These are phyloP conservation scores for Drosophila ustulata DNA, from an alignment of 2,888 invertebrate genomes.

Conservation along the genomic window DNA sequence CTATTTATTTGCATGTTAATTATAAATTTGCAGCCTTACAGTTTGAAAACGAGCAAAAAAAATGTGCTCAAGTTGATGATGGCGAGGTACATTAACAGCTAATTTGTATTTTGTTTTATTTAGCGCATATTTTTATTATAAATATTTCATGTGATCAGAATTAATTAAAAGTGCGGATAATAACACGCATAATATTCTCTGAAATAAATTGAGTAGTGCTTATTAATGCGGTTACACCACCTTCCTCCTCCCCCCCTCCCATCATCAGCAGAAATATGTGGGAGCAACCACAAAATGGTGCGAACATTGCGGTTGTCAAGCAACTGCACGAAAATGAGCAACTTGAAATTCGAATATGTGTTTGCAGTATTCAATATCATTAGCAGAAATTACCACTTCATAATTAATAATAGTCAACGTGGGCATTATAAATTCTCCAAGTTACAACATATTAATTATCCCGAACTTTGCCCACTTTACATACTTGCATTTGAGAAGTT, in stretches of 20 bases:
- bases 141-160: conserved; percentile 32
- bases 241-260: background rate
- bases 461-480: background rate
- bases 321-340: conserved; percentile 23
- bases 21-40: conserved; percentile 38
- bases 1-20: conserved; percentile 70
- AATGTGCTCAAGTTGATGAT: conserved; percentile 16
- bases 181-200: conserved; percentile 4
- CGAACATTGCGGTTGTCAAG: conserved; percentile 27
- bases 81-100: conserved; percentile 56
- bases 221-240: conserved; percentile 32
- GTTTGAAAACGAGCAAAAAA: background rate
- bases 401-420: background rate
- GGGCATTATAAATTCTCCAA: too few relatives aligned
- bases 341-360: background rate
- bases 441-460: too few relatives aligned
- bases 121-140: conserved; percentile 27
- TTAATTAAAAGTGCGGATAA: conserved; percentile 43
- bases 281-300: conserved; percentile 39
- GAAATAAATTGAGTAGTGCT: conserved; percentile 35
- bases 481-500: background rate
- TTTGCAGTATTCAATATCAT: background rate
- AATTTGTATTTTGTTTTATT: conserved; percentile 40
- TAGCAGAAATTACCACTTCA: background rate
- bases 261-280: conserved; percentile 8